Conservation (phyloP, 2,888 invertebrate species). For the Diarsia dahlii region DNA sequence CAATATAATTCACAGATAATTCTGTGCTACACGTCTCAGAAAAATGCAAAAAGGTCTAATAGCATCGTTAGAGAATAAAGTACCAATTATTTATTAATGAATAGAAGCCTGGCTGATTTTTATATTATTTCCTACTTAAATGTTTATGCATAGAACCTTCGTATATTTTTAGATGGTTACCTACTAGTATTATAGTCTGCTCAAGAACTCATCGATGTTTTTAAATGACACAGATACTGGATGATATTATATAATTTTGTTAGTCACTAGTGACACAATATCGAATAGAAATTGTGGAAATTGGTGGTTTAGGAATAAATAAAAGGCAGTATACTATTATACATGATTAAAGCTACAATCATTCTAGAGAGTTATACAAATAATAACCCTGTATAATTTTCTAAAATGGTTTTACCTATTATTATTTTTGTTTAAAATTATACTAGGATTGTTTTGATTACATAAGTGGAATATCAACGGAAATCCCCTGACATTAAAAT, state of each 20-base stretch:
- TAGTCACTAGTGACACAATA: neutral
- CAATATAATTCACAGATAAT: no score
- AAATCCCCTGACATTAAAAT: neutral
- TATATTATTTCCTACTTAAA: slow-evolving; percentile 4
- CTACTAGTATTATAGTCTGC: neutral
- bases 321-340: neutral
- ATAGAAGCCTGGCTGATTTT: neutral
- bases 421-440: neutral
- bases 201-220: neutral
- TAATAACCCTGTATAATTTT: slow-evolving; percentile 16
- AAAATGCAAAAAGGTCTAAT: neutral
- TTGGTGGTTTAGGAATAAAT: slow-evolving; percentile 10
- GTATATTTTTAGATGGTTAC: slow-evolving; percentile 9
- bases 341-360: neutral
- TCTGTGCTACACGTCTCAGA: neutral
- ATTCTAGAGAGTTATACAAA: neutral
- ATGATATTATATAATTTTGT: slow-evolving; percentile 10
- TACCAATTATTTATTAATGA: neutral
- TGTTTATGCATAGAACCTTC: slow-evolving; percentile 1
- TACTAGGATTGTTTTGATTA: neutral
- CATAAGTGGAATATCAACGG: neutral
- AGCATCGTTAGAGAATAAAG: neutral
- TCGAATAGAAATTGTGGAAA: slow-evolving; percentile 4
- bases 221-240: neutral
- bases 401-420: neutral